phyloP scores from a whole-genome alignment of 2,888 invertebrate species.

The Dicyrtoma fusca region DNA sequence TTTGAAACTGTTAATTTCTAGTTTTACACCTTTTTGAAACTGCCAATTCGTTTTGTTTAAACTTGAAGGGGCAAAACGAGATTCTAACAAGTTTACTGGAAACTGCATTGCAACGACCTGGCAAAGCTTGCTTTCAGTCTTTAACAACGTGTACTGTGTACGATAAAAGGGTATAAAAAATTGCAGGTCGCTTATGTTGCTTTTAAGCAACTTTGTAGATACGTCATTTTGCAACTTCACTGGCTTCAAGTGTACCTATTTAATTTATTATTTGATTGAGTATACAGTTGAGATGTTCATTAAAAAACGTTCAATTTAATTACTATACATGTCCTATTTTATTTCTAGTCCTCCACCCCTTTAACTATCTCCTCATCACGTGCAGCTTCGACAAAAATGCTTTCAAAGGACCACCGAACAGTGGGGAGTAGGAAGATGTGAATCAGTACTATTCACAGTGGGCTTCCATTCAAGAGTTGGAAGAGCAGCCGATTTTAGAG shows the following conservation, averaged over 20 bases:
- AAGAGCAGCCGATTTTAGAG: not conserved
- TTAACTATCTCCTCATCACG: slow-evolving; percentile 45
- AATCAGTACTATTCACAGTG: slow-evolving; percentile 39
- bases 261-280: not conserved
- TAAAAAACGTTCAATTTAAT: not conserved
- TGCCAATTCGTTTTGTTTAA: too few relatives aligned
- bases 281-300: too few relatives aligned
- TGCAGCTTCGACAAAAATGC: slow-evolving; percentile 42
- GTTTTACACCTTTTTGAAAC: too few relatives aligned
- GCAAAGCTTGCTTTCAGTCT: too few relatives aligned
- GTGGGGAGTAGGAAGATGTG: slow-evolving; percentile 43
- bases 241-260: not conserved
- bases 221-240: not conserved
- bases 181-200: too few relatives aligned
- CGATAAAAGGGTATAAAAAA: too few relatives aligned
- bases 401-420: slow-evolving; percentile 40
- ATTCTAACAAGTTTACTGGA: too few relatives aligned
- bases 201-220: too few relatives aligned
- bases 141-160: too few relatives aligned
- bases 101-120: too few relatives aligned
- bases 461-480: slow-evolving; percentile 37
- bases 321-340: not conserved
- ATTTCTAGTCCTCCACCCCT: slow-evolving; percentile 30
- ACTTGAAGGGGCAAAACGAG: too few relatives aligned
- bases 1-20: too few relatives aligned